Percentiles rank a stretch among this genome's conserved stretches.
Conservation (phyloP, 1,140 invertebrate genomes). For the Phortica variegata region DNA sequence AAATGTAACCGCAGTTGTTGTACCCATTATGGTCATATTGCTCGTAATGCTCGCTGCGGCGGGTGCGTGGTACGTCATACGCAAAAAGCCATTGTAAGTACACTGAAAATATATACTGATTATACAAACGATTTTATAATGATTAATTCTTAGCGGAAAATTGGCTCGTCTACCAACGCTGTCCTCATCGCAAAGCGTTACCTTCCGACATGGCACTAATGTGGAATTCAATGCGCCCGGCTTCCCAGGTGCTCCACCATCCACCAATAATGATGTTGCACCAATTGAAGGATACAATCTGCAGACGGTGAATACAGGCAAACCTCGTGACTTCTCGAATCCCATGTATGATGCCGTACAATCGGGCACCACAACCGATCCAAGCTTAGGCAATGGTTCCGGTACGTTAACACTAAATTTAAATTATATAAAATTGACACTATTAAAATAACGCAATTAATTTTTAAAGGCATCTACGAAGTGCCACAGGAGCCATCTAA, state of each 20-base stretch:
- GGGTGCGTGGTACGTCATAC: slow-evolving; percentile 78
- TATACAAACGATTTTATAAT: background rate
- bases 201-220: slow-evolving; percentile 92
- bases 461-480: slow-evolving; percentile 69
- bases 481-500: slow-evolving; percentile 73
- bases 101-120: background rate
- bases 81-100: slow-evolving; percentile 81
- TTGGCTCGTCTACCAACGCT: slow-evolving; percentile 71
- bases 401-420: slow-evolving; percentile 58
- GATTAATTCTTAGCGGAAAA: slow-evolving; percentile 65
- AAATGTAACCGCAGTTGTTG: slow-evolving; percentile 71
- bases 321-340: slow-evolving; percentile 89
- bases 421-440: no score
- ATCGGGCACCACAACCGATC: slow-evolving; percentile 57
- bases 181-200: slow-evolving; percentile 88
- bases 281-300: slow-evolving; percentile 59
- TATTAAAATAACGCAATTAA: no score
- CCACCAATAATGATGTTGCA: slow-evolving; percentile 34
- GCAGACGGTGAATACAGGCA: slow-evolving; percentile 72
- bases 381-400: slow-evolving; percentile 63
- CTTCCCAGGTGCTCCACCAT: slow-evolving; percentile 57
- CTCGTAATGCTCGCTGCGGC: slow-evolving; percentile 70
- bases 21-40: slow-evolving; percentile 79
- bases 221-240: slow-evolving; percentile 80
- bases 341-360: slow-evolving; percentile 90